Conservation (phyloP, 1,140 invertebrate species). For the Lycorma delicatula region DNA sequence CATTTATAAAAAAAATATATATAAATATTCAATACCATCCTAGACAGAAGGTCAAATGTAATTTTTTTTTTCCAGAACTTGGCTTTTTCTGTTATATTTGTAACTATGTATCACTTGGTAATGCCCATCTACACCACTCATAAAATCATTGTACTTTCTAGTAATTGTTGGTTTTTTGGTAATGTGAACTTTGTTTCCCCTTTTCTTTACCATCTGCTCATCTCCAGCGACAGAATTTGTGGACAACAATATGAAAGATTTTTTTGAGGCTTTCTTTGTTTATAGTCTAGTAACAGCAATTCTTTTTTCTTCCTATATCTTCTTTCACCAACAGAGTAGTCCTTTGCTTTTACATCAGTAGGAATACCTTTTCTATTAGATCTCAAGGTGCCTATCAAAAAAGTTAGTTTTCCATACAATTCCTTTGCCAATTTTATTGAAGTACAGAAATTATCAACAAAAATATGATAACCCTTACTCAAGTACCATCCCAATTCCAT, state of each 20-base stretch:
- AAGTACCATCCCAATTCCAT: too few relatives aligned
- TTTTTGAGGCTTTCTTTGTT: conserved; percentile 14
- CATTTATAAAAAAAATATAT: neutral
- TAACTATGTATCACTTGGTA: neutral
- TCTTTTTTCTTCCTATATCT: conserved; percentile 1
- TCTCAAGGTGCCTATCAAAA: neutral
- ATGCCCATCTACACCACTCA: too few relatives aligned
- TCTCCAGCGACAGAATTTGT: conserved; percentile 8
- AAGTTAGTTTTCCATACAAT: neutral
- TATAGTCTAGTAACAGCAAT: neutral
- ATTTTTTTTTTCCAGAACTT: neutral
- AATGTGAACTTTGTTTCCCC: too few relatives aligned
- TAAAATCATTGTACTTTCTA: too few relatives aligned
- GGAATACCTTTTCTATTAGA: neutral
- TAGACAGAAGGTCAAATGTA: too few relatives aligned
- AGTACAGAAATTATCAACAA: neutral
- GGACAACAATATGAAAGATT: conserved; percentile 11
- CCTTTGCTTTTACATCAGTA: neutral
- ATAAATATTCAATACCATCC: neutral
- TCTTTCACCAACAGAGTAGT: neutral
- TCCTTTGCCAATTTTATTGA: neutral
- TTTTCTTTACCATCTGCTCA: neutral
- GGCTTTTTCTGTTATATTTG: neutral
- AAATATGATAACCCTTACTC: neutral
- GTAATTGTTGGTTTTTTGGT: too few relatives aligned